Percentiles rank a stretch among this genome's conserved stretches.
phyloP scores from a whole-genome alignment of 2,113 vertebrate genomes.

The Crotophaga sulcirostris region DNA sequence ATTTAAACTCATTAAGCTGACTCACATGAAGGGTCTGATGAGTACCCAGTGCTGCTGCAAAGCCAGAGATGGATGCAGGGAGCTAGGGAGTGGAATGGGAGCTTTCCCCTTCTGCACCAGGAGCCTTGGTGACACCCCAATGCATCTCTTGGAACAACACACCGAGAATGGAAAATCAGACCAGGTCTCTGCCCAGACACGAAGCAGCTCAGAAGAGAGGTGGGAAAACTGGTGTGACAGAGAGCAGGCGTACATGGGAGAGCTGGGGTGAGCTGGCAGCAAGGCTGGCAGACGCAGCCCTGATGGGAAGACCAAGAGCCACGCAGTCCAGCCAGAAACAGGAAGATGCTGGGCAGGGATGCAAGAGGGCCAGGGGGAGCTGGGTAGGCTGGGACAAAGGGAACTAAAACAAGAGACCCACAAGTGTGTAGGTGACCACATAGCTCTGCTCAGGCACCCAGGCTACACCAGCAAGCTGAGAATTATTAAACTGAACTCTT shows the following conservation, averaged over 20 bases:
- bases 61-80: not conserved
- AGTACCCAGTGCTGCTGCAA: not conserved
- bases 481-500: not conserved
- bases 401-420: not conserved
- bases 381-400: not conserved
- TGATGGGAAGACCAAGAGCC: not conserved
- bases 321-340: rapidly evolving
- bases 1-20: not conserved
- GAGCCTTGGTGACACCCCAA: not conserved
- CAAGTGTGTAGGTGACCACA: rapidly evolving
- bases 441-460: not conserved
- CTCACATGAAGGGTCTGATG: not conserved
- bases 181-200: not conserved
- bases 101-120: not conserved
- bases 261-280: not conserved
- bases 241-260: not conserved
- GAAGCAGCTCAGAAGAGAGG: not conserved
- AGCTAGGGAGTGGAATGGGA: not conserved
- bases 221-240: rapidly evolving
- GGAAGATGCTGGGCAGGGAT: rapidly evolving
- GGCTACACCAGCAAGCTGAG: not conserved
- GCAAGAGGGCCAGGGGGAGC: rapidly evolving
- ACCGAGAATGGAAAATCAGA: not conserved
- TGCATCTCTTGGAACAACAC: not conserved
- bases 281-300: not conserved